Percentiles rank a stretch among this genome's conserved stretches.
phyloP scores from a whole-genome alignment of 2,797 vertebrate species.

The Hemitrygon akajei region DNA sequence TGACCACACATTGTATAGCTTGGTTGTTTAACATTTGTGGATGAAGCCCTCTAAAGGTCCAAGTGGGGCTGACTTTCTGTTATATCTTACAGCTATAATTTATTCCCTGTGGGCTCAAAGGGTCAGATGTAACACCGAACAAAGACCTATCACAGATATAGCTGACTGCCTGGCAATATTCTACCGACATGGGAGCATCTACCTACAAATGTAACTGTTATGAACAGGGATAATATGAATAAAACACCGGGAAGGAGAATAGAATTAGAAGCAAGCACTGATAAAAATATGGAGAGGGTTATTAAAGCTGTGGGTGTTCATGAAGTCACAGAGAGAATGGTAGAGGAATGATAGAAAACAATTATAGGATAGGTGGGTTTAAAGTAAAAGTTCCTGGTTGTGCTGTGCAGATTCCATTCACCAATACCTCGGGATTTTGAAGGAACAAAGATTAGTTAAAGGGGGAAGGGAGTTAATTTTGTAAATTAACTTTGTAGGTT shows the following conservation, averaged over 20 bases:
- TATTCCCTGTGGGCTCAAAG: background rate
- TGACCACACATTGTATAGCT: background rate
- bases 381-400: too few species aligned
- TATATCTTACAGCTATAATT: background rate
- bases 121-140: background rate
- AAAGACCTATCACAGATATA: background rate
- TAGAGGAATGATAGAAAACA: too few species aligned
- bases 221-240: background rate
- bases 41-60: background rate
- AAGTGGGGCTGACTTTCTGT: background rate
- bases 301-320: too few species aligned
- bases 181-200: background rate
- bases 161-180: background rate
- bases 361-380: too few species aligned
- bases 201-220: background rate
- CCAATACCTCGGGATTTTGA: background rate
- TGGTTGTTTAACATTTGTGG: background rate
- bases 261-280: too few species aligned
- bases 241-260: background rate
- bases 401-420: background rate
- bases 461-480: background rate
- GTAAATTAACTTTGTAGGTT: background rate
- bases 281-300: too few species aligned
- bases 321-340: too few species aligned
- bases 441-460: background rate